These are phyloP conservation scores for Cassiopea xamachana DNA, from an alignment of 30 jellyfish, hydroid and myxozoan species.

Conservation along the genomic window DNA sequence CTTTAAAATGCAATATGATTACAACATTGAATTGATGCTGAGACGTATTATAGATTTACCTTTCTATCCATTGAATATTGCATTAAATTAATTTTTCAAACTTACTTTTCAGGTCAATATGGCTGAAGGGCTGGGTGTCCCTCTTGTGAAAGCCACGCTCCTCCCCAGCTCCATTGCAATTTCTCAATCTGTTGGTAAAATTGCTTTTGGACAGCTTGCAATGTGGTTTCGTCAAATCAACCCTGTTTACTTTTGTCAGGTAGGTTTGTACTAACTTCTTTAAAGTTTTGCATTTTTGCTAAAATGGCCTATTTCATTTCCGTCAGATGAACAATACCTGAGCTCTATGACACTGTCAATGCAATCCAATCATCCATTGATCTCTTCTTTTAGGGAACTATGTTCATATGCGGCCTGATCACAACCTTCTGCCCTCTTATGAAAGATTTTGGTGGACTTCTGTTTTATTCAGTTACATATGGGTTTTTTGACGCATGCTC, in stretches of 20 bases:
- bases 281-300: too few species aligned
- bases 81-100: not conserved
- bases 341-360: not conserved
- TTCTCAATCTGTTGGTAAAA: conserved; percentile 68
- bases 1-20: too few species aligned
- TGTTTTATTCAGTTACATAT: conserved; percentile 39
- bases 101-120: conserved; percentile 57
- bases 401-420: conserved; percentile 50
- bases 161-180: conserved; percentile 72
- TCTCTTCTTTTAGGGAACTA: conserved; percentile 28
- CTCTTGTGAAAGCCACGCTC: conserved; percentile 67
- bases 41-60: not conserved
- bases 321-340: too few species aligned
- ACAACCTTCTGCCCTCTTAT: conserved; percentile 71
- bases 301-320: too few species aligned
- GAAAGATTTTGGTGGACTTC: conserved; percentile 46
- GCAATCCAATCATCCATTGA: not conserved
- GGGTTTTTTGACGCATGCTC: conserved; percentile 74
- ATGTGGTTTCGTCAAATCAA: conserved; percentile 42
- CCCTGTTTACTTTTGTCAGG: conserved; percentile 50
- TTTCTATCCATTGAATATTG: not conserved
- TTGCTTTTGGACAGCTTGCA: conserved; percentile 62
- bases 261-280: not conserved
- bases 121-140: conserved; percentile 72
- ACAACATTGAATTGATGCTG: too few species aligned